These are phyloP conservation scores for rabbit (Oryctolagus cuniculus) DNA, from an alignment of 2,113 vertebrate species.

Conservation along the genomic window mOryCun1.1 NC_091432.1:233755001-233755500, in stretches of 20 bases:
- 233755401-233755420: not conserved
- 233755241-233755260: not conserved
- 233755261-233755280: not conserved
- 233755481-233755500: not conserved
- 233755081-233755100: not conserved
- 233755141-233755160: not conserved
- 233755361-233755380: not conserved
- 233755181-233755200: not conserved
- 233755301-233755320: fast-evolving
- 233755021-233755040: not conserved
- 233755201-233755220: not conserved
- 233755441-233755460: not conserved
- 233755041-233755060: not conserved
- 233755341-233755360: not conserved
- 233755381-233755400: not conserved
- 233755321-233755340: not conserved
- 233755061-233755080: not conserved
- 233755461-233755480: not conserved
- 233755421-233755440: not conserved
- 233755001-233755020: not conserved
- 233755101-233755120: not conserved
- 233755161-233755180: not conserved
- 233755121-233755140: not conserved
- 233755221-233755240: not conserved
- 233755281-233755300: not conserved